Evolutionary conservation across 2,113 vertebrate genomes (phyloP).

Genomic region (Thymallus thymallus): DNA sequence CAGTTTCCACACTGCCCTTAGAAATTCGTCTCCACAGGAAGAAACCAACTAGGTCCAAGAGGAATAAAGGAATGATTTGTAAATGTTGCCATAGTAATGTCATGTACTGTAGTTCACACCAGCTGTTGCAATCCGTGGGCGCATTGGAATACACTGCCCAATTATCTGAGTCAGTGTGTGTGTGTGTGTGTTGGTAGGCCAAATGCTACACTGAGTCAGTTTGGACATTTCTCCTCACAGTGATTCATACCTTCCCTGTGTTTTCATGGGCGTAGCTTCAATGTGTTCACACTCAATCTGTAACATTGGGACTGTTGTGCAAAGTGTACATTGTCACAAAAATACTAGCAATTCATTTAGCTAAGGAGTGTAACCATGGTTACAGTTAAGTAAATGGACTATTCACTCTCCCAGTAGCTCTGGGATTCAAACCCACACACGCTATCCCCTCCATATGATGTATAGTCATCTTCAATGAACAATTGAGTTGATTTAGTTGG

Average conservation of each 20-base stretch:
- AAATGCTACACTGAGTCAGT: slow-evolving; percentile 37
- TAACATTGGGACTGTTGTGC: slow-evolving; percentile 24
- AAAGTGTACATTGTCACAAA: slow-evolving; percentile 19
- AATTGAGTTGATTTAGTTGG: neutral
- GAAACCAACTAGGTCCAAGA: neutral
- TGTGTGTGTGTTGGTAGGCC: slow-evolving; percentile 22
- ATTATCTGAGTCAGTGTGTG: slow-evolving; percentile 27
- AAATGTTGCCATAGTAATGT: slow-evolving; percentile 2
- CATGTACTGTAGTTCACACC: neutral
- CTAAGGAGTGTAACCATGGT: neutral
- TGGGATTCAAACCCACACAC: neutral
- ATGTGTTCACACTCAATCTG: slow-evolving; percentile 49
- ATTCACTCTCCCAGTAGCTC: neutral
- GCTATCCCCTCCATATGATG: too few species aligned
- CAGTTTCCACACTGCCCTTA: slow-evolving; percentile 6
- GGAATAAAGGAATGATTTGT: neutral
- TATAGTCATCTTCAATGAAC: neutral
- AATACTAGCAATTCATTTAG: slow-evolving; percentile 36
- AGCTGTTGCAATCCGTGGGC: slow-evolving; percentile 36
- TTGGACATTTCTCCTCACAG: slow-evolving; percentile 46
- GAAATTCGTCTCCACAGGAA: neutral
- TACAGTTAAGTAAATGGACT: neutral
- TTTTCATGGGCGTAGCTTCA: slow-evolving; percentile 56
- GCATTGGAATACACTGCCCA: slow-evolving; percentile 47
- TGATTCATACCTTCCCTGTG: slow-evolving; percentile 71